phyloP scores from a whole-genome alignment of 2,797 vertebrate species.

The Hoplostethus mediterraneus region DNA sequence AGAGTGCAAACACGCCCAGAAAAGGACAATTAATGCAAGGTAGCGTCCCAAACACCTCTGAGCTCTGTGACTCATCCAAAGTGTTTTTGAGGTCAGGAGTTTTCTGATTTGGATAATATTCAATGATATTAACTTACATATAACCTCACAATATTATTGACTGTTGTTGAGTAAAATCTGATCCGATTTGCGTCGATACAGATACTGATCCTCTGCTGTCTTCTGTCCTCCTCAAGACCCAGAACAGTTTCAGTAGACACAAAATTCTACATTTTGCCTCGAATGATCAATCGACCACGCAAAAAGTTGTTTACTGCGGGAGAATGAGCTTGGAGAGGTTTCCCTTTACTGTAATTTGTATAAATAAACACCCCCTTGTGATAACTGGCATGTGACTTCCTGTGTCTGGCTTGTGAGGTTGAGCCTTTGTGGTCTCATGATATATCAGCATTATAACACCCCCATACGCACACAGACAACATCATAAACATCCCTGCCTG shows the following conservation, averaged over 20 bases:
- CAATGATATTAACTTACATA: not conserved
- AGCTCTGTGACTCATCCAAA: constrained; percentile 9
- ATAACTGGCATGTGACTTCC: constrained; percentile 84
- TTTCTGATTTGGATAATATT: not conserved
- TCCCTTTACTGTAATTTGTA: constrained; percentile 65
- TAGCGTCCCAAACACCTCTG: constrained; percentile 48
- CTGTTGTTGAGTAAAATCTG: constrained; percentile 13
- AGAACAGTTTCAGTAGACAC: not conserved
- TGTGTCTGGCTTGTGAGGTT: constrained; percentile 74
- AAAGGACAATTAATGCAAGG: constrained; percentile 57
- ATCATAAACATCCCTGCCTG: not conserved
- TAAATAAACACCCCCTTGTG: constrained; percentile 78
- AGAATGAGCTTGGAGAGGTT: constrained; percentile 46
- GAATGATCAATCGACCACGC: constrained; percentile 47
- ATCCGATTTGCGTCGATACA: constrained; percentile 32
- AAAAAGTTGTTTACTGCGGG: constrained; percentile 30
- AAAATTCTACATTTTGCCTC: not conserved
- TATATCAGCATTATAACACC: constrained; percentile 50
- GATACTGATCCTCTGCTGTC: constrained; percentile 43
- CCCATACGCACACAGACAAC: constrained; percentile 56
- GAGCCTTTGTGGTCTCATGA: constrained; percentile 79
- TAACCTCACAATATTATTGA: not conserved
- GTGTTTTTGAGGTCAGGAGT: constrained; percentile 15
- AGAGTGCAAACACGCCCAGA: constrained; percentile 52
- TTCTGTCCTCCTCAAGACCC: constrained; percentile 29